Conservation (phyloP, 2,113 vertebrate species). For the Caranx melampygus region DNA sequence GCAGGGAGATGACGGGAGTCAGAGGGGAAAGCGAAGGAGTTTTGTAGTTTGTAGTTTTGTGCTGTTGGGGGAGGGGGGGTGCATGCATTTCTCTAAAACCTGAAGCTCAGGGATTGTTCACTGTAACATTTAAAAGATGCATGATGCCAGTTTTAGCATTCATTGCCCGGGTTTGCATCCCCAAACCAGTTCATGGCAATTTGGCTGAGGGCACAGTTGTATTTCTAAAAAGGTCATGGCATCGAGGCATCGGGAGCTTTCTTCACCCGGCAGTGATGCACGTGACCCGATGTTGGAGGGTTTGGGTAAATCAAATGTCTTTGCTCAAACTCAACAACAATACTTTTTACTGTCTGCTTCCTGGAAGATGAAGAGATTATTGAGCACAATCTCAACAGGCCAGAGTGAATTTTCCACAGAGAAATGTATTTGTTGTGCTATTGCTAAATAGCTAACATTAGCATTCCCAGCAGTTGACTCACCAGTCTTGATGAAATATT, state of each 20-base stretch:
- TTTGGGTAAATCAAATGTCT: background rate
- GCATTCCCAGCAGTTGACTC: no score
- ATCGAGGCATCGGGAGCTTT: background rate
- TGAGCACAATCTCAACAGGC: background rate
- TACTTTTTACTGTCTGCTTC: background rate
- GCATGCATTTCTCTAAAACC: slow-evolving; percentile 47
- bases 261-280: background rate
- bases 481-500: no score
- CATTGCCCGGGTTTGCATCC: slow-evolving; percentile 14
- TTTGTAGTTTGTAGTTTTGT: slow-evolving; percentile 1
- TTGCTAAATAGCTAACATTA: no score
- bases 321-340: background rate
- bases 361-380: background rate
- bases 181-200: slow-evolving; percentile 9
- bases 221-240: slow-evolving; percentile 30
- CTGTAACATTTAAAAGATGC: slow-evolving; percentile 39
- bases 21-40: background rate
- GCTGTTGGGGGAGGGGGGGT: slow-evolving; percentile 3
- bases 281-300: background rate
- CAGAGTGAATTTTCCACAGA: background rate
- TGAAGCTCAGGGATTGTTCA: slow-evolving; percentile 12
- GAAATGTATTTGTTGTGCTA: no score
- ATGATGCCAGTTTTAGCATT: slow-evolving; percentile 35
- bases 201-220: slow-evolving; percentile 12
- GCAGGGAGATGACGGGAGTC: background rate